These are phyloP conservation scores for Ectemnius lituratus DNA, from an alignment of 2,888 invertebrate genomes.

Conservation along the genomic window DNA sequence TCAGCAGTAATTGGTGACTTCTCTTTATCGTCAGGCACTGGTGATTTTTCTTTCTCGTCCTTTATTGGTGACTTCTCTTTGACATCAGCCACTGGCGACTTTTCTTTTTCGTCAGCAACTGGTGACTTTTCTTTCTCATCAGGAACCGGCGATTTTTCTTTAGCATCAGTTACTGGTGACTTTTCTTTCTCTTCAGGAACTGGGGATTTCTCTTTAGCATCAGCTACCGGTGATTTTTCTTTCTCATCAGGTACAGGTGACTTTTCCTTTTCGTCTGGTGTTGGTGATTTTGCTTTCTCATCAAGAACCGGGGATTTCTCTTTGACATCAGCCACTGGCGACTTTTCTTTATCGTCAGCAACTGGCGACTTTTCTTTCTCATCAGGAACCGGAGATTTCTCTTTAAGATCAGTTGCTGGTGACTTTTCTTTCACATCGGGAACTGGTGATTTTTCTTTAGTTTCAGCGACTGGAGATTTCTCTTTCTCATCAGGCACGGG, in stretches of 20 bases:
- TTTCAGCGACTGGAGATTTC: too few relatives aligned
- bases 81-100: background rate
- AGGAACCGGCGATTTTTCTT: background rate
- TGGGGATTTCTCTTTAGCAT: too few relatives aligned
- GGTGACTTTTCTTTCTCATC: constrained; percentile 21
- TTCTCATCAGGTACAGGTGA: too few relatives aligned
- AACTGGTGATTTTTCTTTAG: background rate
- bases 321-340: constrained; percentile 25
- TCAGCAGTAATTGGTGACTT: constrained; percentile 4
- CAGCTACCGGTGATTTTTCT: too few relatives aligned
- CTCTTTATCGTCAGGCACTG: constrained; percentile 12
- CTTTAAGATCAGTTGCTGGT: constrained; percentile 9
- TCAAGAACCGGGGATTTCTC: background rate
- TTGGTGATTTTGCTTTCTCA: constrained; percentile 23
- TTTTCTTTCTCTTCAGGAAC: too few relatives aligned
- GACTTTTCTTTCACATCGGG: constrained; percentile 10
- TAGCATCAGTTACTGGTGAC: too few relatives aligned
- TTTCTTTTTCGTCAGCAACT: background rate
- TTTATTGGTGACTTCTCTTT: constrained; percentile 19
- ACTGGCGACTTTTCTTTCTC: too few relatives aligned
- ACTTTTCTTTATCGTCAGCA: constrained; percentile 45
- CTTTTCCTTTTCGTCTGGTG: too few relatives aligned
- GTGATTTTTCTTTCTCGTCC: constrained; percentile 30
- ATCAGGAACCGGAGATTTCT: too few relatives aligned
- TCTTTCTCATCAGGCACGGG: too few relatives aligned